Evolutionary conservation across 2,113 vertebrate genomes (phyloP), one percentile per base, ranked within the genome.

Genomic region (Andinoacara biseriatus): DNA sequence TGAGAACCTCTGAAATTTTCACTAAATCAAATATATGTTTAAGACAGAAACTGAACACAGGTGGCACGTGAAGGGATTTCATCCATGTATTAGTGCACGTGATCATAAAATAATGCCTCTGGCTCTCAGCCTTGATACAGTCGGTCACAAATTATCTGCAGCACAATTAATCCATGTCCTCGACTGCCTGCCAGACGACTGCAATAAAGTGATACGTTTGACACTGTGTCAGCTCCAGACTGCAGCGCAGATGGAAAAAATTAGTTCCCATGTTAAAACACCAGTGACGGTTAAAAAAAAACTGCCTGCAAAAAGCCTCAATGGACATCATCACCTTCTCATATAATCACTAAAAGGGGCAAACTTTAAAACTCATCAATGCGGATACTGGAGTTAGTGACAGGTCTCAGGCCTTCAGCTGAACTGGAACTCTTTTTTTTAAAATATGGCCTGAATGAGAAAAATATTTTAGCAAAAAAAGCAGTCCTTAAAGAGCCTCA

Each of bases 401-500:
- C 65, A 13, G 24, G 65, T 29, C 63, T 67, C n/a, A 67, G 5
- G 43, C 38, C 63, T 67, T 67, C 40, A 67, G 40, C 40, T 26
- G 24, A 67, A 67, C 22, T 15, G 17, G 14, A 67, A 1, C 33
- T 35, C 33, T 8, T 7, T 35, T 35, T 35, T 35, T 2, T 7
- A 35, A 8, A 35, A 1, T 35, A 35, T 35, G 33, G 33, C 7
- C 33, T 8, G 33, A 35, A 35, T 7, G 8, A 35, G 7, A 35
- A 9, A 35, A 35, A 35, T 35, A 35, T 35, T 35, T 8, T 8
- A 35, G 7, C 33, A 35, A 35, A 35, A 35, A 35, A 35, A 35
- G 7, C 7, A 35, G 8, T 35, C 7, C 35, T 35, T 33, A 5
- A 5, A 35, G 35, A 35, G 35, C 35, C 35, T 35, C 7, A 35